Percentiles rank a stretch among this genome's conserved stretches.
phyloP scores from a whole-genome alignment of 2,888 invertebrate genomes.

The Callinectes sapidus region DNA sequence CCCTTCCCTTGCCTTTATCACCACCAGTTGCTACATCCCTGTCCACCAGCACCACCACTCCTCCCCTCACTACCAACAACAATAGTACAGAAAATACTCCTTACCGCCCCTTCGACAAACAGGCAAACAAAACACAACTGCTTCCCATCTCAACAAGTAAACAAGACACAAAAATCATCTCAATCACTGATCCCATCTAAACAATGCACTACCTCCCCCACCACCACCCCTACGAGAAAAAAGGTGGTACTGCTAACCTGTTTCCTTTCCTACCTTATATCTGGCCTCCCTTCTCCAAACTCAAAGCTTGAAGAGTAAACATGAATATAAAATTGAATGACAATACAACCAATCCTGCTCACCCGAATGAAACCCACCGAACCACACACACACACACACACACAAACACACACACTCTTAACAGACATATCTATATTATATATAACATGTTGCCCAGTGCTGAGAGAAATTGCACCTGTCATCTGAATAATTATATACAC shows the following conservation, averaged over 20 bases:
- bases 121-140: constrained; percentile 19
- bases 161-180: constrained; percentile 7
- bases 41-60: neutral
- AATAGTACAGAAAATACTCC: neutral
- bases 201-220: neutral
- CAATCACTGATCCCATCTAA: constrained; percentile 19
- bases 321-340: neutral
- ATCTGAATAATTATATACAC: neutral
- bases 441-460: neutral
- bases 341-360: constrained; percentile 7
- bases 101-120: neutral
- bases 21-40: neutral
- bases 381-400: constrained; percentile 24
- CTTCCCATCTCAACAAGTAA: neutral
- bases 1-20: neutral
- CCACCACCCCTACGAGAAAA: neutral
- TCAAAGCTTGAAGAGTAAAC: neutral
- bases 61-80: neutral
- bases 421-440: neutral
- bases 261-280: neutral
- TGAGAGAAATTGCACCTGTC: neutral
- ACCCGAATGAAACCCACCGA: neutral
- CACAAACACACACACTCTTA: constrained; percentile 7
- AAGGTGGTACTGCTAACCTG: neutral
- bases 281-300: neutral